Percentiles rank a stretch among this genome's conserved stretches.
phyloP scores from a whole-genome alignment of 2,797 vertebrate species.

The Sciurus vulgaris region DNA sequence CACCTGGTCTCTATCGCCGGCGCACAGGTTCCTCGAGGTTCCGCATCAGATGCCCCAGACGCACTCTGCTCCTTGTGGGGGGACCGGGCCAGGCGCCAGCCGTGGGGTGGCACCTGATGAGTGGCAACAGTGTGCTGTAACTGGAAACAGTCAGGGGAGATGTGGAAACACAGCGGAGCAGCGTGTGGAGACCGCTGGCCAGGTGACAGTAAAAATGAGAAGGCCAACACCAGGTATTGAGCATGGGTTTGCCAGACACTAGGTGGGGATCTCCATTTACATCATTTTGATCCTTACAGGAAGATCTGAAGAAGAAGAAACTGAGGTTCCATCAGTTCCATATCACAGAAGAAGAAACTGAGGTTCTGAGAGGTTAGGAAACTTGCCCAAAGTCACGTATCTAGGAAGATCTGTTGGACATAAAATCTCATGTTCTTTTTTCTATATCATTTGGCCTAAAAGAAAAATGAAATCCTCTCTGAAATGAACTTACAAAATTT shows the following conservation, averaged over 20 bases:
- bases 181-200: background rate
- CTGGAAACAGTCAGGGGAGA: background rate
- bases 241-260: background rate
- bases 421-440: background rate
- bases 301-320: constrained; percentile 9
- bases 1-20: background rate
- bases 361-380: background rate
- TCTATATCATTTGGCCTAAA: background rate
- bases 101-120: background rate
- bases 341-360: background rate
- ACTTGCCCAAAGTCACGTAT: background rate
- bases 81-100: background rate
- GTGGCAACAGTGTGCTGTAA: background rate
- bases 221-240: background rate
- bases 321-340: background rate
- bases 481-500: constrained; percentile 35
- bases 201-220: background rate
- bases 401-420: background rate
- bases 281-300: background rate
- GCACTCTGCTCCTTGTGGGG: background rate
- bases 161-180: background rate
- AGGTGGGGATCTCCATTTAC: background rate
- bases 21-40: constrained; percentile 11
- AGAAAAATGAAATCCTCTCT: constrained; percentile 7
- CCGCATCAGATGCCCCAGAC: background rate